A percentile compares a stretch with the other conserved stretches of the same genome.
phyloP scores from a whole-genome alignment of 2,797 vertebrate genomes.

The Meda fulgida region DNA sequence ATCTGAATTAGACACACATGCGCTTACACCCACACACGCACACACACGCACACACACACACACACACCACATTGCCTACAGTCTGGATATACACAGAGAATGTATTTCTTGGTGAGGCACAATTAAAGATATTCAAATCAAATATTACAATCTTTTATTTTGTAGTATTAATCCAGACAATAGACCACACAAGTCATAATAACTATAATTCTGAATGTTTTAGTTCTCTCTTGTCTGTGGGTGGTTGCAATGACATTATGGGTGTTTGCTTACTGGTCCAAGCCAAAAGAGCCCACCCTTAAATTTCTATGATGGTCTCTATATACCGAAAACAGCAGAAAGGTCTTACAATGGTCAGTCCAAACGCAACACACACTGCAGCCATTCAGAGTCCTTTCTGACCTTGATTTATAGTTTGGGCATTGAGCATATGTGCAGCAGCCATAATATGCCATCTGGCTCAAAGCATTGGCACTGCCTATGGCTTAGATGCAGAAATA shows the following conservation, averaged over 20 bases:
- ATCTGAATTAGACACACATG: not conserved
- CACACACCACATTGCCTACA: not conserved
- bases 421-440: constrained; percentile 14
- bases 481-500: not conserved
- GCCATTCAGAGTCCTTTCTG: not conserved
- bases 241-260: not conserved
- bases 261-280: not conserved
- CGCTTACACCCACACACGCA: not conserved
- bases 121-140: not conserved
- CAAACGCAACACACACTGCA: not conserved
- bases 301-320: not conserved
- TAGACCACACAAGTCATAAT: not conserved
- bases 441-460: constrained; percentile 13
- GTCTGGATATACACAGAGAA: constrained; percentile 1
- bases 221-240: not conserved
- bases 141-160: not conserved
- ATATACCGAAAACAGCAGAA: not conserved
- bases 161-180: not conserved
- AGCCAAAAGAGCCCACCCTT: too few species aligned
- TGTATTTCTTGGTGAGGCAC: not conserved
- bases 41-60: too few species aligned
- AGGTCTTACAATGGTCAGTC: not conserved
- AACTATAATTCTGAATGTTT: not conserved
- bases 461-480: not conserved
- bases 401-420: not conserved